Evolutionary conservation across 1,140 invertebrate species (phyloP).

Genomic region (Glomeris maerens): DNA sequence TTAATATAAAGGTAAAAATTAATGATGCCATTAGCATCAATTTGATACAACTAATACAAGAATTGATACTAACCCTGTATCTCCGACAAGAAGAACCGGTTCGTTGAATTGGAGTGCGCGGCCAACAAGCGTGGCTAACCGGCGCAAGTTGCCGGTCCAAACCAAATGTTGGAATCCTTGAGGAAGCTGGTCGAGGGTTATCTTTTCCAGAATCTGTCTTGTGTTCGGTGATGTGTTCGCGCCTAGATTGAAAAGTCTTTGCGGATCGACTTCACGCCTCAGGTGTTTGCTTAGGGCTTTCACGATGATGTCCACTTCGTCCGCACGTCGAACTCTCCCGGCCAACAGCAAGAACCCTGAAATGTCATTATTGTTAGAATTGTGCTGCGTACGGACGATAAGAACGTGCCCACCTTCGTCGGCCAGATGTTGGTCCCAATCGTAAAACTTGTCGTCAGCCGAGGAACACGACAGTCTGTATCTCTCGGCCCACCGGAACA

Average conservation of each 20-base stretch:
- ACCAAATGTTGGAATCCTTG: constrained; percentile 64
- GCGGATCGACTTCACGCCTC: constrained; percentile 54
- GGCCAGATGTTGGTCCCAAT: constrained; percentile 94
- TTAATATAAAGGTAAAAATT: too few relatives aligned
- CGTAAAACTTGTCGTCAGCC: constrained; percentile 51
- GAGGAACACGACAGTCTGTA: constrained; percentile 56
- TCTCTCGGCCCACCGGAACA: constrained; percentile 95
- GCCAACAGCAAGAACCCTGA: constrained; percentile 76
- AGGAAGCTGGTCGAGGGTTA: constrained; percentile 36
- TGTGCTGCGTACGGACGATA: not conserved
- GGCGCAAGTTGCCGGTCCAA: constrained; percentile 82
- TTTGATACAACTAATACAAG: constrained; percentile 5
- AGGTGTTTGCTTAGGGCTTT: constrained; percentile 71
- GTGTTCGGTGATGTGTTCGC: constrained; percentile 59
- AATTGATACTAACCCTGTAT: constrained; percentile 51
- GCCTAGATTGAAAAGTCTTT: constrained; percentile 60
- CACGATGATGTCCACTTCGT: constrained; percentile 50
- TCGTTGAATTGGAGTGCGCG: constrained; percentile 81
- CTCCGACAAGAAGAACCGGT: constrained; percentile 88
- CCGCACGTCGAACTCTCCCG: constrained; percentile 71
- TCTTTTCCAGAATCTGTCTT: constrained; percentile 48
- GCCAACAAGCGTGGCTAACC: constrained; percentile 78
- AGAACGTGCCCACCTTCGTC: constrained; percentile 62
- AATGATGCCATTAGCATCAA: constrained; percentile 2
- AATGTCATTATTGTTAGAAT: not conserved